These are phyloP conservation scores for Mormyrops boulengeri DNA, from an alignment of 2,797 vertebrate genomes.

Conservation along the genomic window DNA sequence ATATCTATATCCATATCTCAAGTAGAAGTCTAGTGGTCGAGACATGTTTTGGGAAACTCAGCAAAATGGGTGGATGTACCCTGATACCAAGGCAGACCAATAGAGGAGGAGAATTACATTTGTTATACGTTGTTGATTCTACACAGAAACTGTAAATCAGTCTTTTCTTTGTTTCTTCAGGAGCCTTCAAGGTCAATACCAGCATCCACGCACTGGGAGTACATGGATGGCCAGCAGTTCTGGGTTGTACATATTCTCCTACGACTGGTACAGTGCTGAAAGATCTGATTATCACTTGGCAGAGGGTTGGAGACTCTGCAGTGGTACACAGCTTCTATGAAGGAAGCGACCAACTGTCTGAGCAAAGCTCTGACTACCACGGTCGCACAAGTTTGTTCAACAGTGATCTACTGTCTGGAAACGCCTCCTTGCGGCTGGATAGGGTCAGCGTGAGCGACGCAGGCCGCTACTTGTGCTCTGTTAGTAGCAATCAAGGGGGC, in stretches of 20 bases:
- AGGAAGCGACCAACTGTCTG: constrained; percentile 21
- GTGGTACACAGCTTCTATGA: constrained; percentile 35
- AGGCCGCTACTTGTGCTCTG: constrained; percentile 26
- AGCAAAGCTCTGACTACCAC: constrained; percentile 17
- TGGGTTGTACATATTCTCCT: constrained; percentile 25
- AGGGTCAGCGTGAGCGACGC: constrained; percentile 8
- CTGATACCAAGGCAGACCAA: too few species aligned
- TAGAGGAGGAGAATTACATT: too few species aligned
- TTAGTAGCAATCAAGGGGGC: constrained; percentile 21
- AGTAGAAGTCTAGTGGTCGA: too few species aligned
- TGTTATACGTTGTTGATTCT: background rate
- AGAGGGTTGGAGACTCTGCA: background rate
- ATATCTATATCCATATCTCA: too few species aligned
- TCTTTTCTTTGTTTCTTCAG: constrained; percentile 16
- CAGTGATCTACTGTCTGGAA: constrained; percentile 19
- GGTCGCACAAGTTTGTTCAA: constrained; percentile 24
- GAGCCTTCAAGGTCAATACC: constrained; percentile 21
- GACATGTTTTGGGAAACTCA: too few species aligned
- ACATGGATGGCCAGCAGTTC: constrained; percentile 14
- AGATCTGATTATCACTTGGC: constrained; percentile 31
- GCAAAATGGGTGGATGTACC: too few species aligned
- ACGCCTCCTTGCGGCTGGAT: constrained; percentile 28
- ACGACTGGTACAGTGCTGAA: background rate
- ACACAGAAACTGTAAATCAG: background rate
- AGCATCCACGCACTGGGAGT: constrained; percentile 19